Percentiles rank a stretch among this genome's conserved stretches.
phyloP scores from a whole-genome alignment of 2,113 vertebrate species.

The Phylloscopus trochiloides region DNA sequence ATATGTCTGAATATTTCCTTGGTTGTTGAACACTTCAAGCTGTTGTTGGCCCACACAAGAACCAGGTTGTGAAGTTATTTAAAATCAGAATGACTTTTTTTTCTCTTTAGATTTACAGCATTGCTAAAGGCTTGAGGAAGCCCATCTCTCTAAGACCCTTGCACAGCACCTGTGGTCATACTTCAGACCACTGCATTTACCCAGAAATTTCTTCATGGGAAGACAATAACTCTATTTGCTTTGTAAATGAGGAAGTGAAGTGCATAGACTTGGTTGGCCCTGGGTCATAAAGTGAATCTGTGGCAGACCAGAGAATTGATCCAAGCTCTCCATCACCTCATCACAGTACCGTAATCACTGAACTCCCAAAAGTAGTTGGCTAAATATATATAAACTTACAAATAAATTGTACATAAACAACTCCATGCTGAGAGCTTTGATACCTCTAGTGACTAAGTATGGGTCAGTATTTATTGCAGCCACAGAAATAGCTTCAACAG shows the following conservation, averaged over 20 bases:
- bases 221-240: neutral
- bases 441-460: neutral
- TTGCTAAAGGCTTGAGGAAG: neutral
- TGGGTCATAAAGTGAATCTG: neutral
- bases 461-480: neutral
- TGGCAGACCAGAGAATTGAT: neutral
- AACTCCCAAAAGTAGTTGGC: neutral
- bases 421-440: neutral
- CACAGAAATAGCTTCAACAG: neutral
- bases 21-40: neutral
- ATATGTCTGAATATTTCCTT: neutral
- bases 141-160: neutral
- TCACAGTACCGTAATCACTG: neutral
- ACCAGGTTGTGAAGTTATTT: neutral
- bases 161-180: neutral
- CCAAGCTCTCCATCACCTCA: neutral
- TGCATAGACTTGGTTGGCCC: neutral
- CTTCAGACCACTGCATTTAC: neutral
- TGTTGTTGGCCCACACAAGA: rapidly evolving
- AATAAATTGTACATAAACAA: neutral
- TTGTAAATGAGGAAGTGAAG: neutral
- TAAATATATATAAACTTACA: neutral
- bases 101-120: neutral
- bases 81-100: neutral
- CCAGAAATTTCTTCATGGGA: neutral